Evolutionary conservation across 2,797 vertebrate genomes (phyloP), one percentile per base, ranked within the genome.

Genomic region (Lindbergichthys nudifrons): DNA sequence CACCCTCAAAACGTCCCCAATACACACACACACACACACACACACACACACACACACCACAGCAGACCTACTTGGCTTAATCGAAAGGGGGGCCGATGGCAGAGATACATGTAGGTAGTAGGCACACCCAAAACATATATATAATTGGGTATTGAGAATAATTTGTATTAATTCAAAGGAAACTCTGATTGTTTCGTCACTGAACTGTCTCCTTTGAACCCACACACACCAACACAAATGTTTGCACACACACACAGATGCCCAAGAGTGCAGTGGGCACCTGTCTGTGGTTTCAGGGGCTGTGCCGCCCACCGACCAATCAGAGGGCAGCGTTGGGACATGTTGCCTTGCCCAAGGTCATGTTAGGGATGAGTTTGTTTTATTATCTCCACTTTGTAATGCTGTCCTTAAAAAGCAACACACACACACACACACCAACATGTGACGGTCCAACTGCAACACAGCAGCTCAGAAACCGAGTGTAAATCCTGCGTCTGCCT

Each of bases 241-340:
- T 77, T 84, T 80, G 66, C 75, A 63, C 62, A 64, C 41, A 65
- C 60, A 51, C 42, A 30, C 36, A 63, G 60, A 76, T 42, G 42
- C 42, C 36, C 47, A 61, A 5, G 12, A 57, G 52, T 13, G 16
- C 36, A 3, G 26, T 13, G 8, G 30, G n/a, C 8, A 51, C 74
- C 32, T 23, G 62, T 71, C 21, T 10, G 53, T 13, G 16, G 26
- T 74, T 71, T 58, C 0, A 4, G 18, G 32, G 88, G 91, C 72
- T 32, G 91, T 90, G 87, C 63, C 81, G 1, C 47, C 0, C 1
- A 14, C 19, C 0, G 23, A 71, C 92, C 92, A 93, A 93, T 92
- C 79, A 56, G 73, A 70, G 4, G 52, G 15, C 61, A 32, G 58
- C 6, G 2, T 21, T 3, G 21, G 54, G 56, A 58, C 83, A 82